phyloP scores from a whole-genome alignment of 2,888 invertebrate genomes.

The Nycteola revayana region DNA sequence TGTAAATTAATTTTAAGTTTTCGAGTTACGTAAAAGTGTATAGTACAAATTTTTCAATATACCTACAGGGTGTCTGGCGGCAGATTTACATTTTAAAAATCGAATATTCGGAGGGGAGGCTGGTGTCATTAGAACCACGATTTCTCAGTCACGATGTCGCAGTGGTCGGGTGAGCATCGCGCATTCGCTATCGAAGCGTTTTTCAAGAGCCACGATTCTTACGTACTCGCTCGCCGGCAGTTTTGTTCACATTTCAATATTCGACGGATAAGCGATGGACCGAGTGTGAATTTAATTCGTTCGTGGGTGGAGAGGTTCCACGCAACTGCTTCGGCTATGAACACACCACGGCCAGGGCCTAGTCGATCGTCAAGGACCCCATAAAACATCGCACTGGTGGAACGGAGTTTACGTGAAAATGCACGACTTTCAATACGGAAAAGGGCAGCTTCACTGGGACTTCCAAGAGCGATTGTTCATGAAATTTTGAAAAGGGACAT shows the following conservation, averaged over 20 bases:
- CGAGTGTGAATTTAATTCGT: neutral
- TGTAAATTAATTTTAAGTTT: no score
- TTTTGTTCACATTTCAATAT: slow-evolving; percentile 3
- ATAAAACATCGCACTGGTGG: neutral
- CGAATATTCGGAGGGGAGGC: no score
- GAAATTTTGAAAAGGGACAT: slow-evolving; percentile 1
- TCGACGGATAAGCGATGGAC: slow-evolving; percentile 3
- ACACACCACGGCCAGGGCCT: neutral
- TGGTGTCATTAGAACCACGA: no score
- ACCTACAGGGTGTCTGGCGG: no score
- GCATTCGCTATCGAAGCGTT: slow-evolving; percentile 1
- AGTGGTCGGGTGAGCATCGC: slow-evolving; percentile 3
- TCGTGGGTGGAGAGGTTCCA: neutral
- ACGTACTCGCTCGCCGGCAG: neutral
- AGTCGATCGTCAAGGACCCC: neutral
- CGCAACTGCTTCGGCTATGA: neutral
- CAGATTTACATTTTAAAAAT: no score
- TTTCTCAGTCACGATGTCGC: slow-evolving; percentile 2
- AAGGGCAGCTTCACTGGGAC: slow-evolving; percentile 18
- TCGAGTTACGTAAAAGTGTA: no score
- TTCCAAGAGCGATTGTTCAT: slow-evolving; percentile 13
- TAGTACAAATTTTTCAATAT: no score
- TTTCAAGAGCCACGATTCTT: neutral
- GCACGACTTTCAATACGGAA: slow-evolving; percentile 18
- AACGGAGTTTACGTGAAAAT: neutral